phyloP scores from a whole-genome alignment of 35 echinoderm and acorn worm genomes.

The Ptychodera flava region DNA sequence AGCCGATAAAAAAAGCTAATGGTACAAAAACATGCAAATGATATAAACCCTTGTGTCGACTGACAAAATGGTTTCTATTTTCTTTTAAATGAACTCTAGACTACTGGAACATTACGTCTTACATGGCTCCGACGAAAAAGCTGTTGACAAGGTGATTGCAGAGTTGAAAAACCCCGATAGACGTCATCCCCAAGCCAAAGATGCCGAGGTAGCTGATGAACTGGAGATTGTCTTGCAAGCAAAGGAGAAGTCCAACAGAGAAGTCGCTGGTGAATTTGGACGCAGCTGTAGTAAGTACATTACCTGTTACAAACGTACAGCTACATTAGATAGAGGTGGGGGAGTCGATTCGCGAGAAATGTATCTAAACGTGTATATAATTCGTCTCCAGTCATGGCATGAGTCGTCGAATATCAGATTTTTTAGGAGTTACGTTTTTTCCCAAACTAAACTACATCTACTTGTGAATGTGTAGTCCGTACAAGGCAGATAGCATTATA shows the following conservation, averaged over 20 bases:
- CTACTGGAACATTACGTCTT: slow-evolving; percentile 45
- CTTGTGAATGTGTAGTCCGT: no score
- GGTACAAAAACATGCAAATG: no score
- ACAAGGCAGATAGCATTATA: no score
- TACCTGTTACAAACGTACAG: neutral
- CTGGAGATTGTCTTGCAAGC: slow-evolving; percentile 23
- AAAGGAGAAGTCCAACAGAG: neutral
- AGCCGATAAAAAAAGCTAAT: no score
- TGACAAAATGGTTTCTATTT: neutral
- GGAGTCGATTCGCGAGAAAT: no score
- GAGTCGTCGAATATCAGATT: neutral
- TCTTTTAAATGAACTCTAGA: neutral
- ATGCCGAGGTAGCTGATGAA: slow-evolving; percentile 19
- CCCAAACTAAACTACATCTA: neutral
- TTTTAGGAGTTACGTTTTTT: neutral
- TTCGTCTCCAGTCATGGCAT: neutral
- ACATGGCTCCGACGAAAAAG: slow-evolving; percentile 19
- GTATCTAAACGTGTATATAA: neutral
- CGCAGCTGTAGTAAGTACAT: slow-evolving; percentile 31
- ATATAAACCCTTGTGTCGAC: neutral
- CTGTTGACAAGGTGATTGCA: slow-evolving; percentile 16
- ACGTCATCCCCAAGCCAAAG: slow-evolving; percentile 17
- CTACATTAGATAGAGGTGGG: no score
- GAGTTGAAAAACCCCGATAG: slow-evolving; percentile 20
- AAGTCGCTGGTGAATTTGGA: slow-evolving; percentile 29